A percentile compares a stretch with the other conserved stretches of the same genome.
Conservation (phyloP, 2,113 vertebrate genomes). For the Nothobranchius kuhntae region DNA sequence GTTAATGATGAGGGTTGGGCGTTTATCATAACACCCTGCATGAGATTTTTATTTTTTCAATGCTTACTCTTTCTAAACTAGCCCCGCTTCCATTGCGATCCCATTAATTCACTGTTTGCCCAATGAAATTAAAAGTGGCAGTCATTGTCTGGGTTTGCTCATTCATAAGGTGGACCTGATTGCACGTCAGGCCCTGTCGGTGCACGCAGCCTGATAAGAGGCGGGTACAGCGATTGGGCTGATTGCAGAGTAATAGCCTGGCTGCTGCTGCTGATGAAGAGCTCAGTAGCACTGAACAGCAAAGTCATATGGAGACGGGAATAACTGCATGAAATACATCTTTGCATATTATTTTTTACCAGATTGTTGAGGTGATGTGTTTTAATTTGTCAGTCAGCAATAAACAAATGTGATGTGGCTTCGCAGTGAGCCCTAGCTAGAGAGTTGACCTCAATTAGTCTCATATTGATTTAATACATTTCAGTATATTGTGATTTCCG, state of each 20-base stretch:
- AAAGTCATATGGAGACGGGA: constrained; percentile 57
- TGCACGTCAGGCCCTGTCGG: constrained; percentile 44
- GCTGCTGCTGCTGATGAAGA: constrained; percentile 42
- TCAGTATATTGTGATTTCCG: constrained; percentile 8
- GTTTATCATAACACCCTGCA: constrained; percentile 45
- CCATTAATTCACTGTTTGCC: constrained; percentile 60
- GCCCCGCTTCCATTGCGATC: constrained; percentile 32
- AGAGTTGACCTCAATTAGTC: constrained; percentile 23
- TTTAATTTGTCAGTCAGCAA: constrained; percentile 2
- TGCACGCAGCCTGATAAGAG: constrained; percentile 59
- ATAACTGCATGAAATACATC: constrained; percentile 7
- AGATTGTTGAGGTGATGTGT: background rate
- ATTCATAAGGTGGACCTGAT: constrained; percentile 60
- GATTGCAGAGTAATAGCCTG: constrained; percentile 62
- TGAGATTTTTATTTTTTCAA: background rate
- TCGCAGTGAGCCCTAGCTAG: background rate
- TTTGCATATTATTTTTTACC: background rate
- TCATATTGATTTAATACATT: constrained; percentile 11
- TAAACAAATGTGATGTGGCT: constrained; percentile 10
- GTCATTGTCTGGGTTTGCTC: constrained; percentile 42
- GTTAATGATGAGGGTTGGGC: constrained; percentile 34
- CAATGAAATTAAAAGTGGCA: constrained; percentile 68
- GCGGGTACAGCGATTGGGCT: constrained; percentile 46
- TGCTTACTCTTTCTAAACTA: constrained; percentile 21
- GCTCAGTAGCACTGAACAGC: constrained; percentile 49